phyloP scores from a whole-genome alignment of 2,888 invertebrate species.

The Tetragonula carbonaria region DNA sequence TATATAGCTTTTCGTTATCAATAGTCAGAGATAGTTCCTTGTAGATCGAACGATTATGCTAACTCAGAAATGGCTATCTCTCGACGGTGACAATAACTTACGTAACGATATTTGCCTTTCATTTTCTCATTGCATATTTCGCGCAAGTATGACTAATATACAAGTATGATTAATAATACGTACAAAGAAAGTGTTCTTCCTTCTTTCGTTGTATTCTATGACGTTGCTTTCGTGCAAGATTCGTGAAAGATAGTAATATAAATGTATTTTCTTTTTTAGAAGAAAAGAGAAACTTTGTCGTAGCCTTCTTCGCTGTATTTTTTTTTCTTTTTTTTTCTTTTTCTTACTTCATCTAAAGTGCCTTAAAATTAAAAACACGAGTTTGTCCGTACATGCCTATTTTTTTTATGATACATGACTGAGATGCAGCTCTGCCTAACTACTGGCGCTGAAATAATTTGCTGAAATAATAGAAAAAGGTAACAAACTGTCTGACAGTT shows the following conservation, averaged over 20 bases:
- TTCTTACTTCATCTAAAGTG: neutral
- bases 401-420: neutral
- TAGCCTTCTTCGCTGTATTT: too few species aligned
- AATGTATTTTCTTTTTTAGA: neutral
- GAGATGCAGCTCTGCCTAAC: neutral
- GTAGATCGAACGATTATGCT: conserved; percentile 31
- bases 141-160: conserved; percentile 13
- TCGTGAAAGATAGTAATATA: neutral
- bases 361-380: neutral
- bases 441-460: neutral
- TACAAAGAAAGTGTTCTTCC: neutral
- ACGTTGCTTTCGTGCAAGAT: neutral
- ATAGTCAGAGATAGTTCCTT: conserved; percentile 11
- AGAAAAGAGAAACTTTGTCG: neutral
- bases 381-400: neutral
- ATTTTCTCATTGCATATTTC: neutral
- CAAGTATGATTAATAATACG: conserved; percentile 8
- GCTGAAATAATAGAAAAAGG: neutral
- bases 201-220: neutral
- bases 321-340: neutral
- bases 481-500: neutral
- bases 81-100: conserved; percentile 48
- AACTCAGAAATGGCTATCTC: conserved; percentile 43
- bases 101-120: conserved; percentile 51
- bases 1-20: conserved; percentile 67